Conservation (phyloP, 2,888 invertebrate species). For the Toxonevra muliebris region DNA sequence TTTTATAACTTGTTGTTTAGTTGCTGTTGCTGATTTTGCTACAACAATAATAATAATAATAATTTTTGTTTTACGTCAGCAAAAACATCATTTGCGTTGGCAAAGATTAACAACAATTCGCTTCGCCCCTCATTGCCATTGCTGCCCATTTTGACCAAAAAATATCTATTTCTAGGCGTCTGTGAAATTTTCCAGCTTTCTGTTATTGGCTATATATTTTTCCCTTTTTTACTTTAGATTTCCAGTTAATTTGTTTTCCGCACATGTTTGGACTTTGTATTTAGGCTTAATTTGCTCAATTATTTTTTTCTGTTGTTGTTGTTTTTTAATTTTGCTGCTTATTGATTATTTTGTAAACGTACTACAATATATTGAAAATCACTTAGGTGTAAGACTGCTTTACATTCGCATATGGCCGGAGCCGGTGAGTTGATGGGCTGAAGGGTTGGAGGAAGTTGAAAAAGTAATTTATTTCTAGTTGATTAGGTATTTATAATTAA, state of each 20-base stretch:
- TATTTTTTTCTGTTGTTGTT: no score
- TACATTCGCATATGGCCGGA: no score
- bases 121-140: not conserved
- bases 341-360: not conserved
- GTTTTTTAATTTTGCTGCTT: not conserved
- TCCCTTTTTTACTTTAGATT: slow-evolving; percentile 4
- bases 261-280: slow-evolving; percentile 15
- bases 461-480: no score
- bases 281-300: not conserved
- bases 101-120: not conserved
- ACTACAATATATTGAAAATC: not conserved
- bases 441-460: no score
- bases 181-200: slow-evolving; percentile 15
- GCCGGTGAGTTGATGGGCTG: no score
- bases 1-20: not conserved
- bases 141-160: not conserved
- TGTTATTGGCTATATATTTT: not conserved
- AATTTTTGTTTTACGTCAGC: slow-evolving; percentile 19
- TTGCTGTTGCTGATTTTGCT: not conserved
- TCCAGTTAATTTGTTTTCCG: slow-evolving; percentile 21
- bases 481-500: no score
- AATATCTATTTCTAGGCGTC: not conserved
- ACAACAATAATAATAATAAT: not conserved
- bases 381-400: no score
- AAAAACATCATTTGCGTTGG: not conserved